These are phyloP conservation scores for Amblyteles armatorius DNA, from an alignment of 2,888 invertebrate species.

Conservation along the genomic window DNA sequence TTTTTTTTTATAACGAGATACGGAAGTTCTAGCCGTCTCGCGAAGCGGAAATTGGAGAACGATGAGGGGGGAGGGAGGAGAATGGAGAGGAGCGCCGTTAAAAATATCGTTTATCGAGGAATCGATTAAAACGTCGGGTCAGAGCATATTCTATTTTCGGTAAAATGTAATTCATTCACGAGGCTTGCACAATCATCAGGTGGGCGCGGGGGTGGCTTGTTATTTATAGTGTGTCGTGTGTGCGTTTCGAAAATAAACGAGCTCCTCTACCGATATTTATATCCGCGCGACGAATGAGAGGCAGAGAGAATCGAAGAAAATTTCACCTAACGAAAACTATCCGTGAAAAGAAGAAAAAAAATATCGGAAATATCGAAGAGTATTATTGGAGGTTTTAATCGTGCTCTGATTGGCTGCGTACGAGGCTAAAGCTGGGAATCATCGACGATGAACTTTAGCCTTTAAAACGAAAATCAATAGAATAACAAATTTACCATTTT, in stretches of 20 bases:
- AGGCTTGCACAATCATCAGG: slow-evolving; percentile 44
- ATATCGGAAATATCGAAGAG: not conserved
- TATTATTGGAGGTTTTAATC: not conserved
- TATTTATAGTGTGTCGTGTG: not conserved
- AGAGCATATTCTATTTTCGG: slow-evolving; percentile 28
- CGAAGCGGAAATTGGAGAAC: too few relatives aligned
- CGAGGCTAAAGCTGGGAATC: too few relatives aligned
- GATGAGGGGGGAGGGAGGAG: too few relatives aligned
- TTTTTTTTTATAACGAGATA: too few relatives aligned
- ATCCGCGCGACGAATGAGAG: not conserved
- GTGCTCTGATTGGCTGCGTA: too few relatives aligned
- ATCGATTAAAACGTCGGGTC: slow-evolving; percentile 20
- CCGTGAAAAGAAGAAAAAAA: not conserved
- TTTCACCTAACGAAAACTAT: not conserved
- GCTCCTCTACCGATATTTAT: not conserved
- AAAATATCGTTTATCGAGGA: not conserved
- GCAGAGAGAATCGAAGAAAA: not conserved
- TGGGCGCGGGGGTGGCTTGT: slow-evolving; percentile 26
- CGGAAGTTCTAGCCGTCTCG: too few relatives aligned
- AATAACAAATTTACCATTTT: too few relatives aligned
- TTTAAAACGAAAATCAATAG: too few relatives aligned
- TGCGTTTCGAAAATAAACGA: not conserved
- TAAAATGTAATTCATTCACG: slow-evolving; percentile 30
- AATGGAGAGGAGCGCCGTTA: too few relatives aligned
- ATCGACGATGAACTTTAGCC: too few relatives aligned